These are phyloP conservation scores for Atlantisia rogersi DNA, from an alignment of 2,113 vertebrate species.

Conservation along the genomic window DNA sequence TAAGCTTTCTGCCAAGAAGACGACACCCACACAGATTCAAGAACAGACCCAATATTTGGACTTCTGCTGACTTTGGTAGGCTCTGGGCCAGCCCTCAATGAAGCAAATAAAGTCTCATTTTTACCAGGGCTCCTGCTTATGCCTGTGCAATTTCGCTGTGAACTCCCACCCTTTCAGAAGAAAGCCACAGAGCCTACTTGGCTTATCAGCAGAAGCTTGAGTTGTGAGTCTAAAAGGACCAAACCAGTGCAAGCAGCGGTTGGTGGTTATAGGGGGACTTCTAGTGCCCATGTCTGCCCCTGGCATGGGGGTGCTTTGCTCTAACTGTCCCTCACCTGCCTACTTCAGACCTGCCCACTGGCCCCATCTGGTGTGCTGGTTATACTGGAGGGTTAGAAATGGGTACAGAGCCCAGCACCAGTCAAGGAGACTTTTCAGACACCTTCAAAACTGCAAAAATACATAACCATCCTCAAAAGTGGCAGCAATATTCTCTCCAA, in stretches of 20 bases:
- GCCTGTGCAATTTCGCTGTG: neutral
- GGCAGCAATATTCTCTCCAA: neutral
- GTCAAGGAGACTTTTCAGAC: neutral
- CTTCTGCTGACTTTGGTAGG: slow-evolving; percentile 5
- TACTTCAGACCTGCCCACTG: neutral
- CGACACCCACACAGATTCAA: neutral
- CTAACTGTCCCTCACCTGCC: neutral
- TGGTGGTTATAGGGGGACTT: neutral
- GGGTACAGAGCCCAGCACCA: neutral
- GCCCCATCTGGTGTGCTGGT: neutral
- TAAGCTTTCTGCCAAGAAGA: neutral
- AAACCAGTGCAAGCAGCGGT: accelerated
- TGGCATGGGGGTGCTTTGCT: neutral
- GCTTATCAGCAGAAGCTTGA: neutral
- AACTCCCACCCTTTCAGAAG: neutral
- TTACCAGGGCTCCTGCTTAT: neutral
- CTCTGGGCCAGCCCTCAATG: neutral
- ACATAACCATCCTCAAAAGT: accelerated
- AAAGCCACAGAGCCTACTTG: neutral
- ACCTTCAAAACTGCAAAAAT: neutral
- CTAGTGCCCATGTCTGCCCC: accelerated
- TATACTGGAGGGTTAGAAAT: neutral
- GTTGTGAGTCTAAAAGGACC: accelerated
- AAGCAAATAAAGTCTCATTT: neutral
- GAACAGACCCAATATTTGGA: neutral